A percentile compares a stretch with the other conserved stretches of the same genome.
These are phyloP conservation scores for Drosophila ogumai DNA, from an alignment of 1,140 invertebrate genomes.

Conservation along the genomic window DNA sequence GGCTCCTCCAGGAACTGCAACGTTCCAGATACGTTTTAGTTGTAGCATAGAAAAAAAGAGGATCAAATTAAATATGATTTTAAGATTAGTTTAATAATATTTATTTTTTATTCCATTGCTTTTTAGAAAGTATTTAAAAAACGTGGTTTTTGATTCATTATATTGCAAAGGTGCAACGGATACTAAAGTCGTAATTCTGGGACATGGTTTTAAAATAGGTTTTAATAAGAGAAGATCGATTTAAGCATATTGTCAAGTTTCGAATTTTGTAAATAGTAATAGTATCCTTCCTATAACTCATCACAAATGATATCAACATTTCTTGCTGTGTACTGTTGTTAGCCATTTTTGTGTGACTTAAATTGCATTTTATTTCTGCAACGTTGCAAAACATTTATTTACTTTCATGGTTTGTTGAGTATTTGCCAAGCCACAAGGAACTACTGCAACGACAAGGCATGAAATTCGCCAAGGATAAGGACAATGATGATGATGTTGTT, in stretches of 20 bases:
- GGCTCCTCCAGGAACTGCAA: constrained; percentile 49
- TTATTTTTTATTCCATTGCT: too few relatives aligned
- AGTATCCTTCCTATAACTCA: not conserved
- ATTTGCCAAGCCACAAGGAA: constrained; percentile 82
- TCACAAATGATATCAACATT: not conserved
- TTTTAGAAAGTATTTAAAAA: too few relatives aligned
- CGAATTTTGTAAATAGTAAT: not conserved
- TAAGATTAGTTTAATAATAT: not conserved
- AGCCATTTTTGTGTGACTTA: constrained; percentile 81
- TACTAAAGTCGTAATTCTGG: too few relatives aligned
- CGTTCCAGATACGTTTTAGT: constrained; percentile 70
- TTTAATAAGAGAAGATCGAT: too few relatives aligned
- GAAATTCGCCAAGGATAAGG: constrained; percentile 57
- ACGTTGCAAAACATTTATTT: constrained; percentile 84
- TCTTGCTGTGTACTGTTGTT: constrained; percentile 37
- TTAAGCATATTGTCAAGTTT: too few relatives aligned
- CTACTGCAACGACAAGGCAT: constrained; percentile 59
- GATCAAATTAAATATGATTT: not conserved
- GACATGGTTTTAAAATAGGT: too few relatives aligned
- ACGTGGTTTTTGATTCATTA: too few relatives aligned
- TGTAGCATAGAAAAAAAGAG: constrained; percentile 27
- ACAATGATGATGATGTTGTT: constrained; percentile 43
- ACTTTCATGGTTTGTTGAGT: constrained; percentile 84
- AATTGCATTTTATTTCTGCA: constrained; percentile 84
- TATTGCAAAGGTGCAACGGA: too few relatives aligned